Evolutionary conservation across 2,888 invertebrate species (phyloP), one percentile per base, ranked within the genome.

Genomic region (Gastrophysa polygoni): DNA sequence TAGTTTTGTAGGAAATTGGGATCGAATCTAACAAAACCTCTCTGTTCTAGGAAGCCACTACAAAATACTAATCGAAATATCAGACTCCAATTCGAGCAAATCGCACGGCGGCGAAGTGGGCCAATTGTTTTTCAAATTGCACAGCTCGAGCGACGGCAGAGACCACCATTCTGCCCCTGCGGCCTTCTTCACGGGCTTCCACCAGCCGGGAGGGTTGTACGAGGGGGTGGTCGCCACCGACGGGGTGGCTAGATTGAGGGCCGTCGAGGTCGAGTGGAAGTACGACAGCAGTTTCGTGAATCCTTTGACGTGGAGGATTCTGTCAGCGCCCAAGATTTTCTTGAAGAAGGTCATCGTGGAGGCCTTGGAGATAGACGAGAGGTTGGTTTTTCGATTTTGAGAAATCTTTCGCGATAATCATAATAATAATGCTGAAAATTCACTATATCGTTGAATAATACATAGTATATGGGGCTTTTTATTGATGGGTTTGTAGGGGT

Each of bases 101-200:
- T 78, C 82, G 2, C 92, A 93, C 75, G 92, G 92, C 0, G 92
- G 93, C 0, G 93, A 93, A 77, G 86, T 92, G 2, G 93, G 93
- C 1, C 87, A 88, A 66, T 84, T 93, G 2, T 85, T 87, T 0
- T 82, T 93, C 11, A 86, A 86, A 0, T 82, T 91, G 28, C 85
- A 91, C 55, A 88, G 89, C 44, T 84, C 85, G 32, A 87, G 86
- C 63, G 86, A 84, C 60, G 80, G 79, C 5, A 73, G 64, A 50
- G 81, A 80, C 2, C 64, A 66, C 17, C 77, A 75, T 60, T 72
- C 80, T 0, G 67, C 71, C 5, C 74, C 75, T 14, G 73, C 77
- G 10, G 69, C 78, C 7, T 73, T 82, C 55, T 74, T 77, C 47
- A 74, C 75, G 34, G 79, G 79, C 3, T 82, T 89, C 77, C 91